These are phyloP conservation scores for Zoanthus sociatus DNA, from an alignment of 92 coral and sea anemone species.

Conservation along the genomic window DNA sequence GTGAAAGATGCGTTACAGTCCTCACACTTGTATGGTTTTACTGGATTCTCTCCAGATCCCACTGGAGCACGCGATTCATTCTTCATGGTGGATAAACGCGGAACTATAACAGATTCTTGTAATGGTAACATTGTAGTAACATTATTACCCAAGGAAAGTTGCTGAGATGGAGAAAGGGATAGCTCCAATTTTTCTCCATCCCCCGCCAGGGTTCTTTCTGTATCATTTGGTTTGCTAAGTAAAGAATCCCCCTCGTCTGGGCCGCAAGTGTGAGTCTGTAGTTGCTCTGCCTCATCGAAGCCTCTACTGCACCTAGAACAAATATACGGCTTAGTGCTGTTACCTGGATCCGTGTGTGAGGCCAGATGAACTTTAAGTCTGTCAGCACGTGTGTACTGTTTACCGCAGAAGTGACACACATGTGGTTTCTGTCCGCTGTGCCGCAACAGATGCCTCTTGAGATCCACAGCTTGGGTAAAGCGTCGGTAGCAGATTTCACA, in stretches of 20 bases:
- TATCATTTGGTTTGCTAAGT: constrained; percentile 46
- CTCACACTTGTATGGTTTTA: constrained; percentile 81
- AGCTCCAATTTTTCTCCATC: constrained; percentile 38
- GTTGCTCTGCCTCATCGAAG: constrained; percentile 92
- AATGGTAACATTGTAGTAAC: constrained; percentile 11
- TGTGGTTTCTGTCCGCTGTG: constrained; percentile 96
- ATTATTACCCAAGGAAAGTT: background rate
- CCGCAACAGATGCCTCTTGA: constrained; percentile 96
- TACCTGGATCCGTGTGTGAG: constrained; percentile 75
- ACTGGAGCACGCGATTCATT: background rate
- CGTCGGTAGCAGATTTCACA: constrained; percentile 97
- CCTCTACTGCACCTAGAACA: constrained; percentile 94
- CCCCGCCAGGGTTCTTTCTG: constrained; percentile 35
- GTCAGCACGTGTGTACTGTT: constrained; percentile 96
- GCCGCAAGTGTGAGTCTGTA: constrained; percentile 91
- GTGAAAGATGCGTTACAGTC: constrained; percentile 91
- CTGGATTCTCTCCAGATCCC: constrained; percentile 17
- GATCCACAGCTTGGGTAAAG: constrained; percentile 96
- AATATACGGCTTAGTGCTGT: constrained; percentile 76
- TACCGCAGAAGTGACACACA: constrained; percentile 96
- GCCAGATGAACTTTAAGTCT: constrained; percentile 89
- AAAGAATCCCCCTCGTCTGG: constrained; percentile 53
- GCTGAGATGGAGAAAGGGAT: constrained; percentile 2
- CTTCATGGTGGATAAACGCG: constrained; percentile 16
- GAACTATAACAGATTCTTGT: constrained; percentile 36